phyloP scores from a whole-genome alignment of 2,797 vertebrate species.

The Moxostoma hubbsi region DNA sequence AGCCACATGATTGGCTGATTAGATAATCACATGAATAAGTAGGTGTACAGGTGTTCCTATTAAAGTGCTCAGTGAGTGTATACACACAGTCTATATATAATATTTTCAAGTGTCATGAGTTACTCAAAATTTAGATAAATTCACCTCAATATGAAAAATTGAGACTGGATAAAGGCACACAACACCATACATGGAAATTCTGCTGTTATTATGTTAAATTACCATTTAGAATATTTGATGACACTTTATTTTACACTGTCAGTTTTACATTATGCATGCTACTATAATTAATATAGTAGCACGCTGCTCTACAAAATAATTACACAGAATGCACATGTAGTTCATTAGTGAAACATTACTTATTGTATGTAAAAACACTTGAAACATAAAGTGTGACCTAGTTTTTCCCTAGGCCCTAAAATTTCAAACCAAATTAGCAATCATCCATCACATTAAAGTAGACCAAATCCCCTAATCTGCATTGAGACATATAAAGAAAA shows the following conservation, averaged over 20 bases:
- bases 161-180: background rate
- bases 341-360: slow-evolving; percentile 20
- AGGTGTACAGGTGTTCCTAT: too few relatives aligned
- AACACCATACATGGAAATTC: background rate
- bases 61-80: too few relatives aligned
- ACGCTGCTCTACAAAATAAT: slow-evolving; percentile 3
- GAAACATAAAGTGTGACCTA: background rate
- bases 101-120: too few relatives aligned
- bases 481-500: background rate
- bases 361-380: background rate
- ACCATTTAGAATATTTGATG: background rate
- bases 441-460: background rate
- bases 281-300: slow-evolving; percentile 17
- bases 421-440: slow-evolving; percentile 18
- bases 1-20: too few relatives aligned
- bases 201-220: background rate
- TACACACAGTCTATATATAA: too few relatives aligned
- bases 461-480: background rate
- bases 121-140: background rate
- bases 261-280: background rate
- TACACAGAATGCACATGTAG: background rate
- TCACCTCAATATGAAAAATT: background rate
- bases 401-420: background rate
- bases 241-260: slow-evolving; percentile 2
- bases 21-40: too few relatives aligned